Conservation (phyloP, 2,888 invertebrate genomes). For the Leucophenga montana region DNA sequence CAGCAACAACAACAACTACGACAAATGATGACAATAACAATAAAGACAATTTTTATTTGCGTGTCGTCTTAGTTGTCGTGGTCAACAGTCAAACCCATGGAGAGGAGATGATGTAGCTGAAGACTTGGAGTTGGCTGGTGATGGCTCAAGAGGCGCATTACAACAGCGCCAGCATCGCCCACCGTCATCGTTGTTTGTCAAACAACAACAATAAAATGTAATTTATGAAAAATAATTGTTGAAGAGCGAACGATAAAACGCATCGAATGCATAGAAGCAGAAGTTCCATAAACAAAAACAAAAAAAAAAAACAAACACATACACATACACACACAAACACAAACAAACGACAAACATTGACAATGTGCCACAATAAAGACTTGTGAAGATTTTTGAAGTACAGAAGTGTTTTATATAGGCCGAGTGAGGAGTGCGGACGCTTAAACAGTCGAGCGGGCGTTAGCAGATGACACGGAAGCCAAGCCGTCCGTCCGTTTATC, state of each 20-base stretch:
- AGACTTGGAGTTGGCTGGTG: no score
- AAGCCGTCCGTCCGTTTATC: constrained; percentile 36
- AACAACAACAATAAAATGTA: constrained; percentile 68
- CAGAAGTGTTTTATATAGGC: no score
- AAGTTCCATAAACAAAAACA: constrained; percentile 58
- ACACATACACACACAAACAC: neutral
- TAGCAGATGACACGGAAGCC: constrained; percentile 34
- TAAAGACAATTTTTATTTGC: constrained; percentile 63
- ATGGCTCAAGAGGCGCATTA: no score
- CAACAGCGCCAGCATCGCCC: constrained; percentile 66
- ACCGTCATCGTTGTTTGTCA: constrained; percentile 60
- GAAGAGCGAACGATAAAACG: no score
- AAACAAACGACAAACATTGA: neutral
- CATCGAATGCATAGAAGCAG: constrained; percentile 54
- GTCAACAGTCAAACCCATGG: neutral
- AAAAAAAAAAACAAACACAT: constrained; percentile 2
- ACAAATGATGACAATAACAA: constrained; percentile 51
- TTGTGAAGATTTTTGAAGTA: no score
- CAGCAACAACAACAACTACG: constrained; percentile 42
- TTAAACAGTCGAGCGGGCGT: neutral
- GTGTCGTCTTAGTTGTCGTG: constrained; percentile 43
- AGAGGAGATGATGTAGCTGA: neutral
- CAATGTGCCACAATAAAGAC: no score
- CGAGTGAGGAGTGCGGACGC: neutral
- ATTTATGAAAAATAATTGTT: constrained; percentile 68